Evolutionary conservation across 1,140 invertebrate genomes (phyloP).

Genomic region (Coelopa frigida): DNA sequence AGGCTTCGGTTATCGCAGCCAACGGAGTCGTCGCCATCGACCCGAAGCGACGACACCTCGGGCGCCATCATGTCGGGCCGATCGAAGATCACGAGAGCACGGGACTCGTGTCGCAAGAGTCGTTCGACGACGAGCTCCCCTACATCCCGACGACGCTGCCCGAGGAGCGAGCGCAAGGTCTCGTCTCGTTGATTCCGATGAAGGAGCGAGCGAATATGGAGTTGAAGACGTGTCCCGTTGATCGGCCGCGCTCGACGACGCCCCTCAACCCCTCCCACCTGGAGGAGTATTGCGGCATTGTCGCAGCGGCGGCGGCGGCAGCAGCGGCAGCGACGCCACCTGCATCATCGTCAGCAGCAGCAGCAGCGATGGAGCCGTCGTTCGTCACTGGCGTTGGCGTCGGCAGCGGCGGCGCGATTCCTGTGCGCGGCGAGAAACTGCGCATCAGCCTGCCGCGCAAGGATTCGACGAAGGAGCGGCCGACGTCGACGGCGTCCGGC

Average conservation of each 20-base stretch:
- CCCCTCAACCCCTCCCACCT: constrained; percentile 69
- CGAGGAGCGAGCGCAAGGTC: constrained; percentile 69
- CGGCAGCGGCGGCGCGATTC: constrained; percentile 7
- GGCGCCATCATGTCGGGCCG: constrained; percentile 39
- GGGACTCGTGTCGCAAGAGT: constrained; percentile 70
- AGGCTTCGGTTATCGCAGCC: constrained; percentile 24
- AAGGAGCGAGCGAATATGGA: constrained; percentile 62
- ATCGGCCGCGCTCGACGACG: constrained; percentile 77
- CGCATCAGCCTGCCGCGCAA: constrained; percentile 62
- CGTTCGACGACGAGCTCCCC: constrained; percentile 79
- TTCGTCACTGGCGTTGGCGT: constrained; percentile 12
- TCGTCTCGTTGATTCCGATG: constrained; percentile 72
- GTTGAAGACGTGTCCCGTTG: constrained; percentile 73
- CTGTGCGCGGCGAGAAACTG: constrained; percentile 53
- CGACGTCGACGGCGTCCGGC: too few relatives aligned
- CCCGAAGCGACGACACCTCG: constrained; percentile 26
- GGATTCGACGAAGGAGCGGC: constrained; percentile 44
- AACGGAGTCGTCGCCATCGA: constrained; percentile 36
- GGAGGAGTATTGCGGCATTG: constrained; percentile 60
- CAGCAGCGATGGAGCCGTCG: neutral
- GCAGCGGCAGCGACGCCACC: neutral
- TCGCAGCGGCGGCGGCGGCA: constrained; percentile 10
- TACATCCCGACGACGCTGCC: constrained; percentile 80
- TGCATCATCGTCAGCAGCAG: too few relatives aligned
- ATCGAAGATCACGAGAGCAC: constrained; percentile 61